Evolutionary conservation across 53 echinoderm and acorn worm species (phyloP).

Genomic region (Hippasteria phrygiana): DNA sequence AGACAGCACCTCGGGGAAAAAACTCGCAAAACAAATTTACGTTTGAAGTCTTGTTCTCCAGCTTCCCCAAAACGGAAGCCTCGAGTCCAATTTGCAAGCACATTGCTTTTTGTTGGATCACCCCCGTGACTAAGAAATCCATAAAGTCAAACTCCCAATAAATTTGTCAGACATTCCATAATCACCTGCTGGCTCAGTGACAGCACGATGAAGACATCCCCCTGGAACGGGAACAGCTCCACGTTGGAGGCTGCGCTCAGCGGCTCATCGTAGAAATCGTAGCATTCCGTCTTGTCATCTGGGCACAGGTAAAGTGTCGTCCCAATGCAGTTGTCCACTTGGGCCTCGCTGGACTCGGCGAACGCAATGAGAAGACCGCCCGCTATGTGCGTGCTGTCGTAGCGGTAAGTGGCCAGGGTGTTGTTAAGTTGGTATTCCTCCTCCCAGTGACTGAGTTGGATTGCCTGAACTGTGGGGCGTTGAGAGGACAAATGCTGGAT

Average conservation of each 20-base stretch:
- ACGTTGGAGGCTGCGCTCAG: slow-evolving; percentile 54
- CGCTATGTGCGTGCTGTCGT: slow-evolving; percentile 62
- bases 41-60: too few species aligned
- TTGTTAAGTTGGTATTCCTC: slow-evolving; percentile 57
- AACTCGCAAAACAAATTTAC: too few species aligned
- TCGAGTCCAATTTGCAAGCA: too few species aligned
- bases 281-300: slow-evolving; percentile 19
- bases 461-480: slow-evolving; percentile 53
- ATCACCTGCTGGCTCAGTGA: slow-evolving; percentile 55
- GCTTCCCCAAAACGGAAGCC: too few species aligned
- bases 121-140: too few species aligned
- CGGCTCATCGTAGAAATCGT: slow-evolving; percentile 34
- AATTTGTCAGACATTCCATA: neutral
- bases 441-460: slow-evolving; percentile 69
- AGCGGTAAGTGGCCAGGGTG: slow-evolving; percentile 55
- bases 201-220: slow-evolving; percentile 66
- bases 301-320: slow-evolving; percentile 73
- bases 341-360: slow-evolving; percentile 62
- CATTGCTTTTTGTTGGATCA: too few species aligned
- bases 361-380: slow-evolving; percentile 61
- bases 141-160: neutral
- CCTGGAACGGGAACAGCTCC: slow-evolving; percentile 41
- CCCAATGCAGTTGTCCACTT: slow-evolving; percentile 60
- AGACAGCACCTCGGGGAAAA: too few species aligned
- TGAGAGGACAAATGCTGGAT: neutral